Evolutionary conservation across 2,797 vertebrate genomes (phyloP).

Genomic region (Pitangus sulphuratus): DNA sequence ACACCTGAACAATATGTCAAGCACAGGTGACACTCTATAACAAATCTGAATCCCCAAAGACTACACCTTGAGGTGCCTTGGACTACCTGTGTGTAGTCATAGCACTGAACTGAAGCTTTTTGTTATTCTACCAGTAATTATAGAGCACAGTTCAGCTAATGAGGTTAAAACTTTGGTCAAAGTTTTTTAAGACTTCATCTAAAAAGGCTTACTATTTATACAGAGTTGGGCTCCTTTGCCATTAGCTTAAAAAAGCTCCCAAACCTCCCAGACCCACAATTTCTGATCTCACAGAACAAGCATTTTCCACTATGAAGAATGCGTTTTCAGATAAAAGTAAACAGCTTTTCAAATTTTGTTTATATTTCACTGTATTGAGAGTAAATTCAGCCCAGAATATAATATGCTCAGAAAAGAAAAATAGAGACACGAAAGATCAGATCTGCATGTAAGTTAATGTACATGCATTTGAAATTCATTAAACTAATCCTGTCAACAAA

Average conservation of each 20-base stretch:
- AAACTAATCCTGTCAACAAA: not conserved
- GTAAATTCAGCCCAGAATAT: not conserved
- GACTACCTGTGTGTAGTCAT: not conserved
- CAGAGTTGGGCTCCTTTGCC: not conserved
- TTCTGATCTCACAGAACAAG: constrained; percentile 26
- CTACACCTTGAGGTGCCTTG: not conserved
- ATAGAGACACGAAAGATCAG: not conserved
- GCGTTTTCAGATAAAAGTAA: constrained; percentile 32
- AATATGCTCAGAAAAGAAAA: not conserved
- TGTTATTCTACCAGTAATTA: not conserved
- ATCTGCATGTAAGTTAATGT: not conserved
- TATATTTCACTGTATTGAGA: not conserved
- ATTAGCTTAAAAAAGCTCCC: not conserved
- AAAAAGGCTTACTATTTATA: not conserved
- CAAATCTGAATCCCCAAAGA: not conserved
- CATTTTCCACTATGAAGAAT: not conserved
- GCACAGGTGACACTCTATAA: not conserved
- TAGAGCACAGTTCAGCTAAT: not conserved
- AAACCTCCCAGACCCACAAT: not conserved
- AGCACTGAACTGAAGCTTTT: not conserved
- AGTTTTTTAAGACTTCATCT: not conserved
- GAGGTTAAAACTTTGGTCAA: constrained; percentile 16
- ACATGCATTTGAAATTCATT: not conserved
- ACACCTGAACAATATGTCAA: not conserved
- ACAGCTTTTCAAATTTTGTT: not conserved